Conservation (phyloP, 2,888 invertebrate genomes). For the Acanthopleura granulata region DNA sequence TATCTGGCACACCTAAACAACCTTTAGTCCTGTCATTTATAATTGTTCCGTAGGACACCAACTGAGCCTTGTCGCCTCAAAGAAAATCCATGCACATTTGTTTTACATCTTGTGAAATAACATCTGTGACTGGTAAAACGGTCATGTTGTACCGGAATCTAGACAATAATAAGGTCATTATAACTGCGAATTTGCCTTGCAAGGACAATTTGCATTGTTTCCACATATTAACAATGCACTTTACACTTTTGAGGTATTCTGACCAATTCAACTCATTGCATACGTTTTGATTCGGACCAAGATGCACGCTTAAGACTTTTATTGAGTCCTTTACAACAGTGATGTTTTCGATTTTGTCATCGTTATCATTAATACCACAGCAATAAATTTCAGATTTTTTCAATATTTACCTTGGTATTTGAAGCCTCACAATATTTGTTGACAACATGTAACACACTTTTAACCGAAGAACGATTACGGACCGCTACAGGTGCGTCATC, state of each 20-base stretch:
- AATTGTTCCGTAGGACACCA: neutral
- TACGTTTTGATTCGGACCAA: neutral
- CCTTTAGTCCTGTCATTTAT: conserved; percentile 12
- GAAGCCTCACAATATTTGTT: conserved; percentile 23
- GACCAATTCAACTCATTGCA: conserved; percentile 11
- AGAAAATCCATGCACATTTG: conserved; percentile 3
- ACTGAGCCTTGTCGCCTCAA: neutral
- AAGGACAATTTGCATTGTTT: conserved; percentile 5
- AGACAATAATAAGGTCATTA: conserved; percentile 9
- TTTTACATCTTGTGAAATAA: neutral
- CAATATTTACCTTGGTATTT: conserved; percentile 30
- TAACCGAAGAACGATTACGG: conserved; percentile 13
- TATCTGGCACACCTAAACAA: conserved; percentile 5
- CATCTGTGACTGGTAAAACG: neutral
- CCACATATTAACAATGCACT: conserved; percentile 10
- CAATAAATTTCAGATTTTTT: conserved; percentile 15
- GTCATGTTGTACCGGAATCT: neutral
- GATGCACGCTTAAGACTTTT: conserved; percentile 7
- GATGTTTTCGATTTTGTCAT: neutral
- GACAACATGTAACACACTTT: conserved; percentile 8
- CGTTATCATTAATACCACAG: neutral
- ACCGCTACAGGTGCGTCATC: conserved; percentile 23
- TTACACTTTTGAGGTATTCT: conserved; percentile 6
- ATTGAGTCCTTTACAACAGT: neutral
- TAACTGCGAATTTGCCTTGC: neutral